phyloP scores from a whole-genome alignment of 2,888 invertebrate species.

The Theristus sp. region DNA sequence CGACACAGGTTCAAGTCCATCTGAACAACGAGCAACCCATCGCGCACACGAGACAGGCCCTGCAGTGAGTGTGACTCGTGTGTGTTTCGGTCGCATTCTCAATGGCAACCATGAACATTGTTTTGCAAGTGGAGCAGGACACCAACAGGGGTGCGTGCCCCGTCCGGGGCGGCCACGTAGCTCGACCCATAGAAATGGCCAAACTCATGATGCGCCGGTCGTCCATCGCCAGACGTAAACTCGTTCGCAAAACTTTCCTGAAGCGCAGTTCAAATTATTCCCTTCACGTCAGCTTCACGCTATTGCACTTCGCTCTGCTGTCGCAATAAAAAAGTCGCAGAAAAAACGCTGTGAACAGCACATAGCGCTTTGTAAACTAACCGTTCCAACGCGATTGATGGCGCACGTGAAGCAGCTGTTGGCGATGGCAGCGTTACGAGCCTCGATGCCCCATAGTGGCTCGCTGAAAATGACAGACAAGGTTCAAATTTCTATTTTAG shows the following conservation, averaged over 20 bases:
- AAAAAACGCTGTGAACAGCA: too few species aligned
- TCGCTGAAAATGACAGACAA: constrained; percentile 51
- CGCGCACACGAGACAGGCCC: constrained; percentile 51
- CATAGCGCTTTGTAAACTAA: background rate
- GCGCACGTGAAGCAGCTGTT: constrained; percentile 84
- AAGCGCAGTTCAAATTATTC: too few species aligned
- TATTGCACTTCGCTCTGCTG: too few species aligned
- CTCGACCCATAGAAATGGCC: constrained; percentile 86
- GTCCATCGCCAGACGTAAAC: constrained; percentile 65
- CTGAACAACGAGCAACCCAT: constrained; percentile 70
- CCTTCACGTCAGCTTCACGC: too few species aligned
- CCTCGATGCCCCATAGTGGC: constrained; percentile 85
- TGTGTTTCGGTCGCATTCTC: background rate
- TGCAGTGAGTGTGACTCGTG: constrained; percentile 18
- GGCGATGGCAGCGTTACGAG: constrained; percentile 81
- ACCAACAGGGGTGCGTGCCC: constrained; percentile 72
- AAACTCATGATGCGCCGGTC: constrained; percentile 50
- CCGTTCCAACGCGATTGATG: constrained; percentile 72
- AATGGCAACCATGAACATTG: background rate
- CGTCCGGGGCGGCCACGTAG: constrained; percentile 82
- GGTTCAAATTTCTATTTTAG: too few species aligned
- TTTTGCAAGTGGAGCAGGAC: too few species aligned
- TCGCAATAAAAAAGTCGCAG: too few species aligned
- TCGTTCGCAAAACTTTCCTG: constrained; percentile 50
- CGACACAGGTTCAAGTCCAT: constrained; percentile 80